Percentiles rank a stretch among this genome's conserved stretches.
phyloP scores from a whole-genome alignment of 1,140 invertebrate species.

The Trichonephila clavipes region DNA sequence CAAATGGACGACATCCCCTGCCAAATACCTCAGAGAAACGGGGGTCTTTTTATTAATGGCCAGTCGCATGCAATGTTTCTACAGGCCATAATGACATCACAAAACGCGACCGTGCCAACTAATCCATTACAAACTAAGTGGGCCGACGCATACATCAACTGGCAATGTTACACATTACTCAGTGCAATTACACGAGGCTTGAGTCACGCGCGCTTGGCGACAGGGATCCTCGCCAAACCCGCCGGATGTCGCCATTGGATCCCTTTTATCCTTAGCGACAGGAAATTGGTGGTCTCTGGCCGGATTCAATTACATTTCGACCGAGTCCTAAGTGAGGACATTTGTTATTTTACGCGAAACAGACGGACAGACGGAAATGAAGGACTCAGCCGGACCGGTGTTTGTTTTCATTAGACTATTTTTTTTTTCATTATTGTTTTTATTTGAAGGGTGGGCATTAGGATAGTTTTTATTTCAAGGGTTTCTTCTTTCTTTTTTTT shows the following conservation, averaged over 20 bases:
- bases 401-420: constrained; percentile 59
- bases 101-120: constrained; percentile 47
- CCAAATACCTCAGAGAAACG: constrained; percentile 3
- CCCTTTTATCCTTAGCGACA: constrained; percentile 50
- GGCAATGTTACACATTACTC: constrained; percentile 32
- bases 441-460: neutral
- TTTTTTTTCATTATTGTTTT: neutral
- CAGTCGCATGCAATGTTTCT: neutral
- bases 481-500: neutral
- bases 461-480: neutral
- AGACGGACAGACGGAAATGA: constrained; percentile 63
- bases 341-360: constrained; percentile 64
- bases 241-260: constrained; percentile 67
- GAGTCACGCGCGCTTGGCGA: constrained; percentile 22
- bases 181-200: constrained; percentile 49
- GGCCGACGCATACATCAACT: constrained; percentile 48
- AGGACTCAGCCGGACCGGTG: constrained; percentile 23
- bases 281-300: constrained; percentile 54
- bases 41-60: constrained; percentile 19
- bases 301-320: constrained; percentile 67
- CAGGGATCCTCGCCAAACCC: neutral
- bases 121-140: constrained; percentile 64
- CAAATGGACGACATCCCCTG: neutral
- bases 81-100: constrained; percentile 3
- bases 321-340: constrained; percentile 33